A percentile compares a stretch with the other conserved stretches of the same genome.
Conservation (phyloP, 1,140 invertebrate genomes). For the Ips nitidus region DNA sequence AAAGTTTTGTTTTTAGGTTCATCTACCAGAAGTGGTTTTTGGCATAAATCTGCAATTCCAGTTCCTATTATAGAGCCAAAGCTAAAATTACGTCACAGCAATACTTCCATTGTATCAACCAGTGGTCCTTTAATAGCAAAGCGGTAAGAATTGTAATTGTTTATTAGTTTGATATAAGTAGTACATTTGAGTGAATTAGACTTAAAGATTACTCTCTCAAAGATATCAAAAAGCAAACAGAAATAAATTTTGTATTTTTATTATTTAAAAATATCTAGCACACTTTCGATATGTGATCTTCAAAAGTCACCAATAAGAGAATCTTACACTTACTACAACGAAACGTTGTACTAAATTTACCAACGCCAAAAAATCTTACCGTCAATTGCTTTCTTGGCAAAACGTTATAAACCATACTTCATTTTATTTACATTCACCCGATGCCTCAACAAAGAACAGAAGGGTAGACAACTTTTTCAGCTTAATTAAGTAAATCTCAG, state of each 20-base stretch:
- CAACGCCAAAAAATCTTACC: not conserved
- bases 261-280: too few relatives aligned
- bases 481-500: too few relatives aligned
- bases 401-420: not conserved
- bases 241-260: too few relatives aligned
- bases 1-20: conserved; percentile 38
- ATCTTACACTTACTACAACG: too few relatives aligned
- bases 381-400: not conserved
- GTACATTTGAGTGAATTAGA: too few relatives aligned
- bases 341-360: not conserved
- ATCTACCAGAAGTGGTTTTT: conserved; percentile 41
- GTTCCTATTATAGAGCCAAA: conserved; percentile 45
- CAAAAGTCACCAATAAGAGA: too few relatives aligned
- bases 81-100: conserved; percentile 37
- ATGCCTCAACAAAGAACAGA: too few relatives aligned
- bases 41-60: conserved; percentile 47
- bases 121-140: conserved; percentile 34
- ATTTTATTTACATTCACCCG: too few relatives aligned
- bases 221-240: too few relatives aligned
- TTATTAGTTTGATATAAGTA: conserved; percentile 1
- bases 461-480: too few relatives aligned
- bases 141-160: conserved; percentile 11
- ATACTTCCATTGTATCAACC: not conserved
- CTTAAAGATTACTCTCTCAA: too few relatives aligned
- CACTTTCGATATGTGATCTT: too few relatives aligned